Base-by-base conservation (phyloP, 2,113 vertebrate genomes). In the Puma concolor region DNA sequence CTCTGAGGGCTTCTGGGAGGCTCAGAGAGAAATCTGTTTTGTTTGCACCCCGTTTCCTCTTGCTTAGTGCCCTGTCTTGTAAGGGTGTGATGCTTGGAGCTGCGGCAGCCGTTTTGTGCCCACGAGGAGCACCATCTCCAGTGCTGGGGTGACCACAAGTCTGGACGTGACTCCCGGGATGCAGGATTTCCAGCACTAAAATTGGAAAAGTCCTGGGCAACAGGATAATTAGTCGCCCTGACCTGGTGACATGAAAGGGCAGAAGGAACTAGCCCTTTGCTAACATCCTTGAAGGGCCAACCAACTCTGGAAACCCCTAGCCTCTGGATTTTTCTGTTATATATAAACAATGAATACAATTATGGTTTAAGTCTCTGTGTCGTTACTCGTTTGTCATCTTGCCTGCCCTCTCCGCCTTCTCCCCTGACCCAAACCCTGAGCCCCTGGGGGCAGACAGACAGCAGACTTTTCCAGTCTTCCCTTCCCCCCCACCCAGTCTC, bases 371-470 rank as follows among this genome's bases (percentile, higher is more conserved):
- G 36, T 23, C 52, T 83, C 36, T 25, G 31, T 52, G 25, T 44
- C 7, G 19, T 36, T 44, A 11, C 66, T 57, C 0, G 4, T 17
- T 5, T 74, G 87, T 29, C 79, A 33, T 16, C 50, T 54, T 7
- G 19, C 48, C 66, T 16, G 14, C 19, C 50, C 2, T 0, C 13
- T 7, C 8, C 2, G 3, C 27, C 48, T 2, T 14, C 36, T 21
- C 5, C 48, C 25, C 21, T 15, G 3, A 5, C 5, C 29, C 0
- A 41, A 7, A n/a, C 33, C 12, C 1, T 1, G 4, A 50, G 54
- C 64, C 48, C 54, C 44, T 5, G 8, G 79, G n/a, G 38, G 13
- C 60, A 67, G 21, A 12, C 29, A 48, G 14, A 4, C 0, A 16
- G 41, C 41, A 48, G 21, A 9, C n/a, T 87, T 14, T 33, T 57